Base-by-base conservation (phyloP, 2,888 invertebrate species). In the Pediacus dermestoides region DNA sequence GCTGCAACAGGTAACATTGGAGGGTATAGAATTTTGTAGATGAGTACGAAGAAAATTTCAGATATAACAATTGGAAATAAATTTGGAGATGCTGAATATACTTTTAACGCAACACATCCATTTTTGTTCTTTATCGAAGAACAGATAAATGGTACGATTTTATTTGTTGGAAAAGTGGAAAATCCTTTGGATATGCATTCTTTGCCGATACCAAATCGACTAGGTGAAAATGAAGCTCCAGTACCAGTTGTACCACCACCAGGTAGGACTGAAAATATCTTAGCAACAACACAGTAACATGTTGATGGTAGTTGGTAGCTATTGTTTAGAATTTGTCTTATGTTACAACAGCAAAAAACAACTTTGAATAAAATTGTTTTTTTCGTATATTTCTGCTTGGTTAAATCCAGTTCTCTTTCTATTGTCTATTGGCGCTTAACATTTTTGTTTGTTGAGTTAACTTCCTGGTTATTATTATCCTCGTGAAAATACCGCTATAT, bases 81-180 rank as follows among this genome's bases (percentile, higher is more conserved):
- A 67, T 84, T 87, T 53, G 82, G 84, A 0, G 66, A 70, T 39
- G 74, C 75, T 21, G 73, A 74, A 2, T 66, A 70, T 38, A 75
- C 77, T 37, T 82, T 89, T 60, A 72, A 78, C 26, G 87, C 80
- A 1, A 78, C 81, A 60, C 82, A 78, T 45, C 88, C 88, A 0
- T 89, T 88, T 70, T 58, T 88, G 34, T 87, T 88, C 70, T 83
- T 83, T 64, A 83, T 89, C 44, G 83, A 86, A 60, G 88, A 88
- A 53, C 83, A 85, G 54, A 69, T 70, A 1, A 82, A 80, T 0
- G 78, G 81, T n/a, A 83, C 83, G 21, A 74, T 87, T 31, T 67
- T 88, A 13, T 87, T 85, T 67, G 78, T 83, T 16, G 88, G 88
- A 16, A 78, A 82, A 64, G 77, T 88, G 1, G 71, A 75, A 12